Evolutionary conservation across 1,140 invertebrate species (phyloP).

Genomic region (Drosophila tropicalis): DNA sequence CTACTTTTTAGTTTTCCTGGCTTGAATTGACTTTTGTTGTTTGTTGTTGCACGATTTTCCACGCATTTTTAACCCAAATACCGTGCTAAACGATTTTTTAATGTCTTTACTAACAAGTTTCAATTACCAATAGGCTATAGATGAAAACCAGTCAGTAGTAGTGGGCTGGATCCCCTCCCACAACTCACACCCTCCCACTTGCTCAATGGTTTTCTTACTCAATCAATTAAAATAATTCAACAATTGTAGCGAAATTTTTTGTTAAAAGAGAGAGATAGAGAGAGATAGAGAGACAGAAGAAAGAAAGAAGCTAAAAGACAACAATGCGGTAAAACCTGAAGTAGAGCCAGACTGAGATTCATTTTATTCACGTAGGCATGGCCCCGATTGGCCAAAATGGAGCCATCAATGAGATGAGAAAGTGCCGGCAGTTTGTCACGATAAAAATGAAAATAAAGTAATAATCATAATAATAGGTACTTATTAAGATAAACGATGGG

Average conservation of each 20-base stretch:
- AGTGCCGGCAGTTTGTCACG: conserved; percentile 37
- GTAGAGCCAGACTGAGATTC: conserved; percentile 29
- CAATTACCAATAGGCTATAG: conserved; percentile 72
- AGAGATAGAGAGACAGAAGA: too few species aligned
- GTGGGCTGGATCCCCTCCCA: conserved; percentile 22
- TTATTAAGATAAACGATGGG: conserved; percentile 61
- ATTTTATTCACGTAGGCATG: conserved; percentile 59
- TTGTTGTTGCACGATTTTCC: conserved; percentile 71
- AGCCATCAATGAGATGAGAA: conserved; percentile 71
- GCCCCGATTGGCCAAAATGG: conserved; percentile 67
- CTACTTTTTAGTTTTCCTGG: conserved; percentile 12
- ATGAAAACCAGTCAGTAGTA: conserved; percentile 58
- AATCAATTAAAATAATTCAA: conserved; percentile 81
- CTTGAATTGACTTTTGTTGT: conserved; percentile 23
- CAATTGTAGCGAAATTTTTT: conserved; percentile 62
- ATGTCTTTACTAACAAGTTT: conserved; percentile 81
- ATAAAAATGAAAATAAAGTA: conserved; percentile 9
- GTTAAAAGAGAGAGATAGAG: background rate
- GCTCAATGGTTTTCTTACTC: conserved; percentile 25
- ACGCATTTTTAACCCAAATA: conserved; percentile 81
- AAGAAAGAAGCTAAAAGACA: conserved; percentile 46
- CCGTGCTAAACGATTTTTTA: conserved; percentile 80
- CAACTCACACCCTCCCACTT: conserved; percentile 18
- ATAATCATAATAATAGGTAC: conserved; percentile 41
- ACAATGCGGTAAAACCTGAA: conserved; percentile 61